Conservation (phyloP, 92 coral and sea anemone genomes). For the Epizoanthus fatuus region DNA sequence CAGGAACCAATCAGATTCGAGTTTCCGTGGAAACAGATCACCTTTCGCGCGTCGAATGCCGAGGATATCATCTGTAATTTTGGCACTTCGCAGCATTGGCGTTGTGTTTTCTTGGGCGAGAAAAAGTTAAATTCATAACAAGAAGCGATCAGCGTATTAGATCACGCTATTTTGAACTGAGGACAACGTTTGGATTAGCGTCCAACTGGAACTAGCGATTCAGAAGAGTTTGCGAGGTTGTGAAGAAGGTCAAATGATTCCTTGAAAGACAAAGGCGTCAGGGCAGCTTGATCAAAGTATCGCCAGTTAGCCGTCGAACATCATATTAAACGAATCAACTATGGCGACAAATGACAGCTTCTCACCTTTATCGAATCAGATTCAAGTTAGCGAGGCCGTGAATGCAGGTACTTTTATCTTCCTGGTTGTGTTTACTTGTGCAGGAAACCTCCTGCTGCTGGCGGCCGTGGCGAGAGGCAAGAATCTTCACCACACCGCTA, state of each 20-base stretch:
- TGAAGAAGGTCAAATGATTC: too few relatives aligned
- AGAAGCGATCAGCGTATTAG: too few relatives aligned
- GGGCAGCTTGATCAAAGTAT: too few relatives aligned
- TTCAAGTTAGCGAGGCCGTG: slow-evolving; percentile 50
- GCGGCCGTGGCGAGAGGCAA: slow-evolving; percentile 68
- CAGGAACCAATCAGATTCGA: slow-evolving; percentile 28
- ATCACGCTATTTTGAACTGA: too few relatives aligned
- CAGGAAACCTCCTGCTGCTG: slow-evolving; percentile 77
- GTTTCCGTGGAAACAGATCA: slow-evolving; percentile 43
- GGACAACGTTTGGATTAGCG: too few relatives aligned
- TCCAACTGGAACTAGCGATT: too few relatives aligned
- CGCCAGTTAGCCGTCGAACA: not conserved
- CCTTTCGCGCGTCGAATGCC: slow-evolving; percentile 44
- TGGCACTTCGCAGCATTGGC: not conserved
- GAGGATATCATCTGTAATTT: slow-evolving; percentile 17
- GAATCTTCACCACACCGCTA: slow-evolving; percentile 71
- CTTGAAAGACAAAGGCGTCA: too few relatives aligned
- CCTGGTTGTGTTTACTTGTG: slow-evolving; percentile 76
- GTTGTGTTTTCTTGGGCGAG: not conserved
- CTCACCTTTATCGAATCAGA: not conserved
- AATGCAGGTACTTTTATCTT: slow-evolving; percentile 76
- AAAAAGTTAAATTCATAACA: too few relatives aligned
- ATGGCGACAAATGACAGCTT: slow-evolving; percentile 8
- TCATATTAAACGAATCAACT: not conserved
- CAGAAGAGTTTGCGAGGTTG: too few relatives aligned